A percentile compares a stretch with the other conserved stretches of the same genome.
These are phyloP conservation scores for Corythoichthys haematopterus DNA, from an alignment of 2,113 vertebrate genomes.

Conservation along the genomic window DNA sequence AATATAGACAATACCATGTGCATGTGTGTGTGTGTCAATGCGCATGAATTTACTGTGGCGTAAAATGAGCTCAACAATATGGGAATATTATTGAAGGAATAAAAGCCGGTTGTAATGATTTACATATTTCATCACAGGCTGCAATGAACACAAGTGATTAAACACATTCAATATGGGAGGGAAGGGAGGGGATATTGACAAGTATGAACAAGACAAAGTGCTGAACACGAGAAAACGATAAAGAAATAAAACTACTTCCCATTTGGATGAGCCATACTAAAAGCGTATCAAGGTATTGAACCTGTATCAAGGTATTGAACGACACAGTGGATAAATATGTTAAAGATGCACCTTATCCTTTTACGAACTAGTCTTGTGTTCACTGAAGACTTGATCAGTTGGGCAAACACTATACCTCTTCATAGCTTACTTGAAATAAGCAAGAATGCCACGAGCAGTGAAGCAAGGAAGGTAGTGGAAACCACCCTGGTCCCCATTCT, in stretches of 20 bases:
- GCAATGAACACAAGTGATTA: slow-evolving; percentile 54
- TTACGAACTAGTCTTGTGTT: slow-evolving; percentile 36
- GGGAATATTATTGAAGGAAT: slow-evolving; percentile 67
- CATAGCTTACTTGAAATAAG: slow-evolving; percentile 17
- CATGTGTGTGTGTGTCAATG: slow-evolving; percentile 57
- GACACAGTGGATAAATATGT: slow-evolving; percentile 45
- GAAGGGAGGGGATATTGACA: slow-evolving; percentile 42
- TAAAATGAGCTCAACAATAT: slow-evolving; percentile 67
- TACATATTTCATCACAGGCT: slow-evolving; percentile 70
- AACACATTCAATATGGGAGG: slow-evolving; percentile 27
- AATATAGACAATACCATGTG: slow-evolving; percentile 60
- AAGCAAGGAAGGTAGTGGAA: slow-evolving; percentile 14
- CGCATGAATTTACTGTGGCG: slow-evolving; percentile 56
- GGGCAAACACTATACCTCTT: slow-evolving; percentile 39
- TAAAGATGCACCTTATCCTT: slow-evolving; percentile 35
- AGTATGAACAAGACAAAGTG: slow-evolving; percentile 59
- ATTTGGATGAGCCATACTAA: slow-evolving; percentile 38
- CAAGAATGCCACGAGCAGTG: neutral
- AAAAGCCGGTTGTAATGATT: slow-evolving; percentile 66
- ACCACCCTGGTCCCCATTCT: slow-evolving; percentile 10
- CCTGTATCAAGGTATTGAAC: slow-evolving; percentile 21
- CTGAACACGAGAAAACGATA: slow-evolving; percentile 62
- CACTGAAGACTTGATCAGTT: slow-evolving; percentile 41
- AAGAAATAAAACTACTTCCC: slow-evolving; percentile 55
- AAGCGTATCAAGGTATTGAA: slow-evolving; percentile 40